A percentile compares a stretch with the other conserved stretches of the same genome.
These are phyloP conservation scores for Homarus gammarus DNA, from an alignment of 2,888 invertebrate species.

Conservation along the genomic window DNA sequence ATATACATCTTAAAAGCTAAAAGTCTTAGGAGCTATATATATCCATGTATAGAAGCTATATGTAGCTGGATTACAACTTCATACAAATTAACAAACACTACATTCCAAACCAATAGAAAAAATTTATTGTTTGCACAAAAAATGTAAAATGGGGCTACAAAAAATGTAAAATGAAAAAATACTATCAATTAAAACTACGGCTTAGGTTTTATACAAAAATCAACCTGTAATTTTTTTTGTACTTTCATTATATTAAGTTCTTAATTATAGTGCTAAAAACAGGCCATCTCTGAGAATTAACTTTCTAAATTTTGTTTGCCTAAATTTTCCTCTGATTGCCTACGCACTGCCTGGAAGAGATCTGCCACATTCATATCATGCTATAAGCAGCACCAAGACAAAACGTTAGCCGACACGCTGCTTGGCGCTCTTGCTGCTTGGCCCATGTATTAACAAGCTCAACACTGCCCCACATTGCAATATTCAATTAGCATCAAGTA, in stretches of 20 bases:
- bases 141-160: no score
- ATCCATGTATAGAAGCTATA: neutral
- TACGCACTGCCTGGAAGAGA: conserved; percentile 62
- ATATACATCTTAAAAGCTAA: conserved; percentile 40
- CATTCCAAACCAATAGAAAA: neutral
- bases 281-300: neutral
- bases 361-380: conserved; percentile 57
- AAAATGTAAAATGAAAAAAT: no score
- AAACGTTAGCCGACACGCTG: conserved; percentile 28
- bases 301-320: neutral
- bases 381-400: conserved; percentile 38
- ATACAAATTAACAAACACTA: conserved; percentile 6
- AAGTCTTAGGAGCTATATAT: conserved; percentile 13
- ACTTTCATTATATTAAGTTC: neutral
- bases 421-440: conserved; percentile 23
- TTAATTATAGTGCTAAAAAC: neutral
- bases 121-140: neutral
- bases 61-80: neutral
- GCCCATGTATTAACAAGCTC: conserved; percentile 20
- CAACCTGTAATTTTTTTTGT: no score
- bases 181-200: no score
- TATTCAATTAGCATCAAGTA: neutral
- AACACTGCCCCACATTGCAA: conserved; percentile 23
- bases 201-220: no score
- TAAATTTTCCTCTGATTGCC: conserved; percentile 20